A percentile compares a stretch with the other conserved stretches of the same genome.
These are phyloP conservation scores for Mesorhabditis sp. DNA, from an alignment of 2,888 invertebrate genomes.

Conservation along the genomic window DNA sequence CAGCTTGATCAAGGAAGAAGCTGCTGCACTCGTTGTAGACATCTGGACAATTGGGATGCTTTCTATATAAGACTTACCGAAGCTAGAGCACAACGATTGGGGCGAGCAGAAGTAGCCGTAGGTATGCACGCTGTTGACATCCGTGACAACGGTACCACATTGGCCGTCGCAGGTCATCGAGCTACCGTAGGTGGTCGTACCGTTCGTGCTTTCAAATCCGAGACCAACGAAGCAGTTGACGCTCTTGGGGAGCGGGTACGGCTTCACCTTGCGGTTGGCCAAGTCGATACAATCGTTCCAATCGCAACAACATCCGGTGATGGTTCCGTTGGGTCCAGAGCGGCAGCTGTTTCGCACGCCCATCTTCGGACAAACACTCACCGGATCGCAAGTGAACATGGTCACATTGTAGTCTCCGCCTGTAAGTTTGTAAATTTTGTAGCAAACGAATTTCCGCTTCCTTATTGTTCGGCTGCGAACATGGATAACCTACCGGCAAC, in stretches of 20 bases:
- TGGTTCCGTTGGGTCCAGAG: conserved; percentile 23
- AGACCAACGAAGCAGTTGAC: conserved; percentile 30
- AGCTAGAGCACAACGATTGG: conserved; percentile 19
- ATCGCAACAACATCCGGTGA: conserved; percentile 35
- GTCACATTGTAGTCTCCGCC: conserved; percentile 16
- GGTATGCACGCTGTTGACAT: conserved; percentile 18
- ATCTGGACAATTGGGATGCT: not conserved
- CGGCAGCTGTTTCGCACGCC: conserved; percentile 24
- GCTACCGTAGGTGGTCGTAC: conserved; percentile 21
- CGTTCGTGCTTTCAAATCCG: conserved; percentile 30
- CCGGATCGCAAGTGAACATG: conserved; percentile 28
- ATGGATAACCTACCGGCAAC: conserved; percentile 8
- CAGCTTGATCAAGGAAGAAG: not conserved
- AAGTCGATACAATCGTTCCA: conserved; percentile 16
- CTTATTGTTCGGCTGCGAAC: too few relatives aligned
- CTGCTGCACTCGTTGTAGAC: not conserved
- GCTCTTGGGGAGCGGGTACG: conserved; percentile 10
- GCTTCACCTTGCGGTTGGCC: not conserved
- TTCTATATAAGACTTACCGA: not conserved
- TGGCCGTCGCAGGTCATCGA: conserved; percentile 32
- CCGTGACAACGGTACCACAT: conserved; percentile 28
- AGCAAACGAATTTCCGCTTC: too few relatives aligned
- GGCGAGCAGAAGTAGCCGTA: conserved; percentile 30
- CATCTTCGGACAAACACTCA: conserved; percentile 20
- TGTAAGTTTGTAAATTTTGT: not conserved